Base-by-base conservation (phyloP, 2,797 vertebrate species). In the Muraenolepis orangiensis region DNA sequence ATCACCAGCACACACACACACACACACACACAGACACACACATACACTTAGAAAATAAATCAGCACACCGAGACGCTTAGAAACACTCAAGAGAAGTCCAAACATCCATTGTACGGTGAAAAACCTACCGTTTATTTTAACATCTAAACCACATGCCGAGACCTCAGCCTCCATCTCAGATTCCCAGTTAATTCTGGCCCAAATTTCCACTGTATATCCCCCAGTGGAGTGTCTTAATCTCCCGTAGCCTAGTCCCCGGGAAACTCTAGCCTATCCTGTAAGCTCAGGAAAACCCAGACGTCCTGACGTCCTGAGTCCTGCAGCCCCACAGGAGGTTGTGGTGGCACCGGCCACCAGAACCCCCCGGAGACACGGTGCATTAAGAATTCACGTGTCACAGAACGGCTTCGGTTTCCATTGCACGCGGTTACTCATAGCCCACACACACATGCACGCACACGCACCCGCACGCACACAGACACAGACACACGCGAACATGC, bases 1-100 rank as follows among this genome's bases (percentile, higher is more conserved):
- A n/a, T n/a, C n/a, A n/a, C n/a, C n/a, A n/a, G n/a, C n/a, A n/a
- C n/a, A n/a, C 23, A 26, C 46, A 30, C n/a, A 11, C 40, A 13
- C 34, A 64, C 32, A 70, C 20, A 40, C 32, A 70, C 40, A 57
- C 71, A 57, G 26, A 57, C 13, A 57, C 28, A 72, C 71, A 57
- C 16, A 72, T 29, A 61, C 57, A 23, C 57, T 57, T 8, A 61
- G 1, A 61, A n/a, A 61, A 20, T 1, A n/a, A 30, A 66, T 16
- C 23, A 16, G 28, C 64, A 66, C 64, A 57, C 51, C 2, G 51
- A 23, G 64, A 28, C 18, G 16, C 42, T 20, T 18, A 46, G 61
- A 66, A 66, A 7, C 8, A 28, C 23, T 13, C 18, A n/a, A 66
- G 61, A 66, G 64, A 16, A 30, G 26, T 66, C 26, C 29, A 11